Conservation (phyloP, 1,140 invertebrate species). For the Caerostris darwini region DNA sequence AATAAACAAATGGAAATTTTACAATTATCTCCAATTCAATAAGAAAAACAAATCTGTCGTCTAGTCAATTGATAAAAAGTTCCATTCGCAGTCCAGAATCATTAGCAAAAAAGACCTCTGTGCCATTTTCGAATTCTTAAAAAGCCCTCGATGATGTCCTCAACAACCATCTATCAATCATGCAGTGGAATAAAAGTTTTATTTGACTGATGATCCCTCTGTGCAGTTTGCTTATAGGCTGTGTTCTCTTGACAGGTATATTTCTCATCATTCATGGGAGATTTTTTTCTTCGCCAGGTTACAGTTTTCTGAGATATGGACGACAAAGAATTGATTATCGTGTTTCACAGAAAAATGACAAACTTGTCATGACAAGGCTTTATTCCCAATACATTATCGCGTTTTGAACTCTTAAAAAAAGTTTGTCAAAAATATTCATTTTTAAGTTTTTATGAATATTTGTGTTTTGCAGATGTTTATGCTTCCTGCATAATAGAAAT, state of each 20-base stretch:
- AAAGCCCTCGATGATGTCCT: not conserved
- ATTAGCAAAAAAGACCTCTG: not conserved
- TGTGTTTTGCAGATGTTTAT: too few relatives aligned
- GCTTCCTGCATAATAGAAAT: too few relatives aligned
- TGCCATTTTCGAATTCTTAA: not conserved
- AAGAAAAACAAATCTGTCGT: too few relatives aligned
- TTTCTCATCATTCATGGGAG: conserved; percentile 9
- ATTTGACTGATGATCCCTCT: conserved; percentile 14
- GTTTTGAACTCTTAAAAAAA: not conserved
- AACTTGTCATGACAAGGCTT: not conserved
- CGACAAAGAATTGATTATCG: not conserved
- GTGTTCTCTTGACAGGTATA: not conserved
- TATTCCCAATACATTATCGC: not conserved
- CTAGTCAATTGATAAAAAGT: too few relatives aligned
- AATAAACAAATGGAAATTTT: too few relatives aligned
- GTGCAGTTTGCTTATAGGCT: not conserved
- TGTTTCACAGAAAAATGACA: not conserved
- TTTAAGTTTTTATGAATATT: too few relatives aligned
- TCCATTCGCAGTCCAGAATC: not conserved
- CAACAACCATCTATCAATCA: not conserved
- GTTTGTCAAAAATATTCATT: too few relatives aligned
- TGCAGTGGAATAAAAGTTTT: not conserved
- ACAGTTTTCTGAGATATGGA: not conserved
- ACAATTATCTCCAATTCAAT: too few relatives aligned
- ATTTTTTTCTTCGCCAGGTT: not conserved